phyloP scores from a whole-genome alignment of 2,113 vertebrate genomes.

The Nibea coibor region DNA sequence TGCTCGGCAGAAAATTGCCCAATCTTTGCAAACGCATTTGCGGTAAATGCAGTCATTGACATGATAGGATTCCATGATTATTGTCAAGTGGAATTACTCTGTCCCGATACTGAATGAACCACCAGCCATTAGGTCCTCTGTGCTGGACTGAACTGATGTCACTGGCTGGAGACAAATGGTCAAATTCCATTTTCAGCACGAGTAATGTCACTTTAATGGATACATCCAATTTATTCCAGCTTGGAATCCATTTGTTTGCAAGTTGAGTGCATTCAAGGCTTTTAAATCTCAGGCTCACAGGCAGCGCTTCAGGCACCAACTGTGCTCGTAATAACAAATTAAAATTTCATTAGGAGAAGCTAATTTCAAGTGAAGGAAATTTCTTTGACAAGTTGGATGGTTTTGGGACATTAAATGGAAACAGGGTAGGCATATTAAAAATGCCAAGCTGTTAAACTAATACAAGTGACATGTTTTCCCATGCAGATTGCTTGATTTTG shows the following conservation, averaged over 20 bases:
- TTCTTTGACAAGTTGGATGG: slow-evolving; percentile 64
- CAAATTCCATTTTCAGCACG: slow-evolving; percentile 40
- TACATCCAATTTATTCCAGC: slow-evolving; percentile 57
- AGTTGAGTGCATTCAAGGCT: slow-evolving; percentile 66
- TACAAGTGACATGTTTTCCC: slow-evolving; percentile 18
- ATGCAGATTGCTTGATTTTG: background rate
- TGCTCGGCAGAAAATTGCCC: slow-evolving; percentile 59
- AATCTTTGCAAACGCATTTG: slow-evolving; percentile 51
- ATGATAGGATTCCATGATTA: slow-evolving; percentile 57
- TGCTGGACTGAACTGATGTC: slow-evolving; percentile 31
- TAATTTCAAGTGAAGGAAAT: slow-evolving; percentile 69
- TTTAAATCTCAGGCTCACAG: slow-evolving; percentile 64
- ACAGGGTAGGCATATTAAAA: slow-evolving; percentile 33
- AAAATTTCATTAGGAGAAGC: slow-evolving; percentile 70
- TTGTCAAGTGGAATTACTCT: slow-evolving; percentile 59
- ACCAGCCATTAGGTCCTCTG: slow-evolving; percentile 22
- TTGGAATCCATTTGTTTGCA: slow-evolving; percentile 70
- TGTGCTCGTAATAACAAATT: slow-evolving; percentile 73
- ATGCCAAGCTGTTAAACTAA: background rate
- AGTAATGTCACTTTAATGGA: slow-evolving; percentile 64
- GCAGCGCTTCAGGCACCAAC: slow-evolving; percentile 54
- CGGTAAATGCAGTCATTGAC: slow-evolving; percentile 56
- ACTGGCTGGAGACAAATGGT: slow-evolving; percentile 55
- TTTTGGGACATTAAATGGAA: slow-evolving; percentile 58
- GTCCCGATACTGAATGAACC: slow-evolving; percentile 21